Evolutionary conservation across 2,113 vertebrate genomes (phyloP).

Genomic region (Nanorana parkeri): DNA sequence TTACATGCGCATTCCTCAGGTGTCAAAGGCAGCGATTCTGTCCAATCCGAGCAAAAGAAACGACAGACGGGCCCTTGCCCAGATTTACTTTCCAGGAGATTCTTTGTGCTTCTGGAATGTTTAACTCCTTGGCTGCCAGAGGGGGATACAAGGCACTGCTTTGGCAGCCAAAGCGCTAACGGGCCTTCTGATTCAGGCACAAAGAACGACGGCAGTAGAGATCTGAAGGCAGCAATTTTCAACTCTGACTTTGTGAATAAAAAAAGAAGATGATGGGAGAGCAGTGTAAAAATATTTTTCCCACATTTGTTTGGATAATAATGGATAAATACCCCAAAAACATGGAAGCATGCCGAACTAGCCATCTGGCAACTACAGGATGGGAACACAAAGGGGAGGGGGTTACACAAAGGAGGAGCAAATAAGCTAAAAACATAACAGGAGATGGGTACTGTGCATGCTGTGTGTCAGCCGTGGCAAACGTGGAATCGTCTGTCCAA

Average conservation of each 20-base stretch:
- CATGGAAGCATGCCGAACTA: not conserved
- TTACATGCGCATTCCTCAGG: not conserved
- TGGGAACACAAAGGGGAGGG: not conserved
- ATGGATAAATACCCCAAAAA: not conserved
- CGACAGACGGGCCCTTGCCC: too few species aligned
- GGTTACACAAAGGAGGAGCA: not conserved
- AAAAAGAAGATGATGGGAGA: too few species aligned
- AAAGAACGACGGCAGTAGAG: not conserved
- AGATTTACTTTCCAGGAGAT: not conserved
- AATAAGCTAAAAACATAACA: not conserved
- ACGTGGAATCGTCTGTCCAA: not conserved
- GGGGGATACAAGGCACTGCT: conserved; percentile 26
- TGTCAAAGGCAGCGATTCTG: conserved; percentile 7
- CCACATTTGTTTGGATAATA: not conserved
- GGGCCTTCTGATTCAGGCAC: not conserved
- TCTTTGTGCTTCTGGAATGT: not conserved
- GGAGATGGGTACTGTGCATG: not conserved
- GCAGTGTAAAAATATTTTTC: not conserved
- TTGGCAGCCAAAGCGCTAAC: conserved; percentile 26
- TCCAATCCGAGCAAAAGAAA: not conserved
- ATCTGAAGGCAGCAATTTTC: too few species aligned
- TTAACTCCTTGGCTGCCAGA: conserved; percentile 26
- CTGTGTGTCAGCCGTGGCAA: not conserved
- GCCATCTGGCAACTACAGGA: not conserved
- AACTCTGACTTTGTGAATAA: too few species aligned